phyloP scores from a whole-genome alignment of 2,888 invertebrate species.

The Sturmia bella region DNA sequence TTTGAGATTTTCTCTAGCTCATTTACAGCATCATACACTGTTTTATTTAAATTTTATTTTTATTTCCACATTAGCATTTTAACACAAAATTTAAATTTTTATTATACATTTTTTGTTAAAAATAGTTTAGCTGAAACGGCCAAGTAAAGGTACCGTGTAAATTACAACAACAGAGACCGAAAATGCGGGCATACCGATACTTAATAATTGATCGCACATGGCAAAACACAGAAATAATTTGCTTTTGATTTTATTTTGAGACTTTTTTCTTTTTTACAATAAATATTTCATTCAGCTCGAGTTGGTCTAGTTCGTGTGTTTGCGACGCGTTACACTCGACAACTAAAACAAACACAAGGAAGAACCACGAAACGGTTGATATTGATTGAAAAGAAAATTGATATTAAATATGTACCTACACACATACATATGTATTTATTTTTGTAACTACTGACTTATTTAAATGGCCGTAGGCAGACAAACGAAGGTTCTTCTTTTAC shows the following conservation, averaged over 20 bases:
- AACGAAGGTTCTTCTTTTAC: conserved; percentile 54
- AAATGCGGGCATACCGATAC: conserved; percentile 25
- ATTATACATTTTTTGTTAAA: conserved; percentile 47
- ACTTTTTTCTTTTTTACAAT: neutral
- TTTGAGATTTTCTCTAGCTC: conserved; percentile 25
- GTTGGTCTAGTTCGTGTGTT: conserved; percentile 40
- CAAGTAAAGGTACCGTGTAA: conserved; percentile 46
- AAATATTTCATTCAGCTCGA: neutral
- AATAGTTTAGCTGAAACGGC: conserved; percentile 67
- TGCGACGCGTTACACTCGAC: conserved; percentile 48
- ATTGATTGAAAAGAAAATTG: conserved; percentile 60
- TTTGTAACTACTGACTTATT: conserved; percentile 56
- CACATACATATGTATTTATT: too few species aligned
- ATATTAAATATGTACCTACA: conserved; percentile 1
- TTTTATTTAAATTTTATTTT: conserved; percentile 13
- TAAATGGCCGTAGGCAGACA: conserved; percentile 40
- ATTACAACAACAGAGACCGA: conserved; percentile 22
- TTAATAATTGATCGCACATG: conserved; percentile 58
- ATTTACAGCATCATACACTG: conserved; percentile 23
- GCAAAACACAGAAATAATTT: conserved; percentile 24
- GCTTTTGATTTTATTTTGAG: conserved; percentile 5
- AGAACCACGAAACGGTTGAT: conserved; percentile 43
- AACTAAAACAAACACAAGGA: conserved; percentile 57
- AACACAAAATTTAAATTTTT: conserved; percentile 48
- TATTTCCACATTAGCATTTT: neutral